Evolutionary conservation across 2,888 invertebrate genomes (phyloP).

Genomic region (Lasioglossum villosulum): DNA sequence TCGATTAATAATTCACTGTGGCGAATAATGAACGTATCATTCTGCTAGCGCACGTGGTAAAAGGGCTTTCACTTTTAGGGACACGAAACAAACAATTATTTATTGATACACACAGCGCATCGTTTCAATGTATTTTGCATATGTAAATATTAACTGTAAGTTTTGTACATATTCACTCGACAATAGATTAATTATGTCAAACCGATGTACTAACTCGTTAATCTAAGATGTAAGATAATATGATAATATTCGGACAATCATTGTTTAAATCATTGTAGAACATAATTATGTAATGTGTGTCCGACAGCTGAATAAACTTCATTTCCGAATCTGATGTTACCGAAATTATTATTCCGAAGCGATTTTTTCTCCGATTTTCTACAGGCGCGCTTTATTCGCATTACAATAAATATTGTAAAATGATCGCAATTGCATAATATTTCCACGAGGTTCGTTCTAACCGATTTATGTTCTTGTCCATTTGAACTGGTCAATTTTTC

Average conservation of each 20-base stretch:
- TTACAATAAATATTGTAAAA: not conserved
- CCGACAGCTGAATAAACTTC: not conserved
- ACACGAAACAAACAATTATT: not conserved
- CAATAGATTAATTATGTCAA: constrained; percentile 26
- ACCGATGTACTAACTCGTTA: not conserved
- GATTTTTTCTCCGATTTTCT: not conserved
- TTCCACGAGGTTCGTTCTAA: not conserved
- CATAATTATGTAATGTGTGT: not conserved
- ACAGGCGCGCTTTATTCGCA: too few relatives aligned
- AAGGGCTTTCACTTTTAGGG: not conserved
- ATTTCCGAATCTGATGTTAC: not conserved
- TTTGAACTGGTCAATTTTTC: not conserved
- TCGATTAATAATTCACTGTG: not conserved
- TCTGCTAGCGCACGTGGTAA: not conserved
- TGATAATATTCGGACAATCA: not conserved
- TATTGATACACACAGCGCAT: not conserved
- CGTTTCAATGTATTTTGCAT: not conserved
- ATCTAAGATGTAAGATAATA: not conserved
- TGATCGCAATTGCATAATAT: not conserved
- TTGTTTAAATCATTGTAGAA: not conserved
- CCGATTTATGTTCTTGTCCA: not conserved
- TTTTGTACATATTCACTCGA: constrained; percentile 41
- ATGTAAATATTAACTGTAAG: constrained; percentile 45
- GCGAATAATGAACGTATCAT: too few relatives aligned
- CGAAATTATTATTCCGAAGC: not conserved